These are phyloP conservation scores for Oscheius sp. DNA, from an alignment of 2,888 invertebrate species.

Conservation along the genomic window DNA sequence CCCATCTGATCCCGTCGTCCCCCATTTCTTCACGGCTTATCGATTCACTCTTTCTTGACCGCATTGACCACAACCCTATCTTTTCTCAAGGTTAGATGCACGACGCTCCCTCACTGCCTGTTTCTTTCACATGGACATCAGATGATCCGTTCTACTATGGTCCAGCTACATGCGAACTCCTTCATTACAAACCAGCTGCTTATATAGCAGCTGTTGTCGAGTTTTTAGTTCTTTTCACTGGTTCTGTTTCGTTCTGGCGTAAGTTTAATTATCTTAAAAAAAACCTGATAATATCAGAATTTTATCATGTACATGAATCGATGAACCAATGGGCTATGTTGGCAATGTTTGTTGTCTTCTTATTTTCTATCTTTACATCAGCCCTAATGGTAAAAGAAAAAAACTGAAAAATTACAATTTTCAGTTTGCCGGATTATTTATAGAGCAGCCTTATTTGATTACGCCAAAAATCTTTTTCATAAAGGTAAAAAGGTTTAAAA, in stretches of 20 bases:
- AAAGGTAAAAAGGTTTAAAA: constrained; percentile 29
- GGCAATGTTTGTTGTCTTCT: constrained; percentile 31
- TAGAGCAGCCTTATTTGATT: constrained; percentile 56
- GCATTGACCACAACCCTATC: background rate
- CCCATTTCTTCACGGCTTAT: background rate
- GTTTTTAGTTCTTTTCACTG: constrained; percentile 38
- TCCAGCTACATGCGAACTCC: constrained; percentile 62
- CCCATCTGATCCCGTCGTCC: constrained; percentile 4
- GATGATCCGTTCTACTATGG: constrained; percentile 65
- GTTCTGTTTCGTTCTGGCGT: constrained; percentile 44
- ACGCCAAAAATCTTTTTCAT: constrained; percentile 63
- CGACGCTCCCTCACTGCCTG: constrained; percentile 35
- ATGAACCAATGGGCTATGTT: constrained; percentile 38
- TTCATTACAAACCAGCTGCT: constrained; percentile 63
- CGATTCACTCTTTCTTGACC: background rate
- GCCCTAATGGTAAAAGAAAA: constrained; percentile 31
- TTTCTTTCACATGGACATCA: constrained; percentile 57
- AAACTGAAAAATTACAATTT: background rate
- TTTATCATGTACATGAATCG: constrained; percentile 40
- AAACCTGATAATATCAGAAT: constrained; percentile 28
- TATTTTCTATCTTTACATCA: constrained; percentile 33
- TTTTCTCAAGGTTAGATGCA: background rate
- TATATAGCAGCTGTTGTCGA: constrained; percentile 42
- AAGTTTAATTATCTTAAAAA: constrained; percentile 6
- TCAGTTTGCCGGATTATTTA: constrained; percentile 43